Percentiles rank a stretch among this genome's conserved stretches.
These are phyloP conservation scores for Ianthella basta DNA, from an alignment of 37 sponge, comb jelly and placozoan species.

Conservation along the genomic window DNA sequence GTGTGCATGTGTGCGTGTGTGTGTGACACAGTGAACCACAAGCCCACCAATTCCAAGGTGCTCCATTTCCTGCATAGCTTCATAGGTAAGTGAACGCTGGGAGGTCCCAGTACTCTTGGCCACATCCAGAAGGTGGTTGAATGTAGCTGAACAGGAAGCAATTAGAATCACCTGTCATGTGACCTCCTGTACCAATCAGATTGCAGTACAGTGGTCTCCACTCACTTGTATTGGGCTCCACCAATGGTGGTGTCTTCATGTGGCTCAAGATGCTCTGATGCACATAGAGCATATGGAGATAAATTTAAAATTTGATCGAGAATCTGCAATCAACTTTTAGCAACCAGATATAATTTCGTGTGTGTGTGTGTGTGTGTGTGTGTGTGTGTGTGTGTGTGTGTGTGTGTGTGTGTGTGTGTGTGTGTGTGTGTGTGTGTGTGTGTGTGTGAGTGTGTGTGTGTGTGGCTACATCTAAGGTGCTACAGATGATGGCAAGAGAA, in stretches of 20 bases:
- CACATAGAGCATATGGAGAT: not conserved
- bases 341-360: no score
- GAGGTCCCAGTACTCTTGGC: not conserved
- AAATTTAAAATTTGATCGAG: no score
- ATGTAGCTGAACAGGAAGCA: conserved; percentile 34
- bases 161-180: not conserved
- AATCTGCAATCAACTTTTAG: no score
- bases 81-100: not conserved
- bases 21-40: not conserved
- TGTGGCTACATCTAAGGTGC: not conserved
- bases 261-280: conserved; percentile 38
- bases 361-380: no score
- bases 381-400: no score
- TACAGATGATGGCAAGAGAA: not conserved
- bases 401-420: no score
- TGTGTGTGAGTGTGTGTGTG: not conserved
- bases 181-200: no score
- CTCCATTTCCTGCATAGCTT: conserved; percentile 55
- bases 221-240: conserved; percentile 55
- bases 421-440: not conserved
- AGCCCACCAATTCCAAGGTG: conserved; percentile 57
- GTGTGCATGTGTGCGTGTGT: not conserved
- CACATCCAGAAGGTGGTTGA: conserved; percentile 40
- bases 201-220: not conserved
- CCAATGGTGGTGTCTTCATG: conserved; percentile 47